phyloP scores from a whole-genome alignment of 2,113 vertebrate genomes.

The Dasyurus viverrinus region DNA sequence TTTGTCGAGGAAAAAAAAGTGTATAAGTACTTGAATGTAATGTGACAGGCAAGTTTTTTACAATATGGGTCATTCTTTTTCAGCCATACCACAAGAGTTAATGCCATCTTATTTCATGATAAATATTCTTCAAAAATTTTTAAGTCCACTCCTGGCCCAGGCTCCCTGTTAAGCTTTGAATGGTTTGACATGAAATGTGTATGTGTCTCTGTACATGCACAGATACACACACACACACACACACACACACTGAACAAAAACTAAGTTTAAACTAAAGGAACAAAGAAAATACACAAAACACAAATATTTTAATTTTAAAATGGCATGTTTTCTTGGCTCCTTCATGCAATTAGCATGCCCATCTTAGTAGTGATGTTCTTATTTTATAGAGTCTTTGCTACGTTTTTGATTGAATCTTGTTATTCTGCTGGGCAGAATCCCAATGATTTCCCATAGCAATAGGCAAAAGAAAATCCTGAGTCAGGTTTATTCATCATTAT shows the following conservation, averaged over 20 bases:
- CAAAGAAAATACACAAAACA: constrained; percentile 58
- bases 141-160: constrained; percentile 57
- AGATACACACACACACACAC: background rate
- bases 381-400: constrained; percentile 43
- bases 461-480: constrained; percentile 74
- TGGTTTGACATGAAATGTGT: constrained; percentile 49
- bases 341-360: constrained; percentile 62
- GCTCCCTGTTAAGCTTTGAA: constrained; percentile 49
- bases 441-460: constrained; percentile 44
- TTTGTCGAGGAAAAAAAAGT: constrained; percentile 34
- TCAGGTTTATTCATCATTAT: constrained; percentile 86
- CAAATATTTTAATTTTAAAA: constrained; percentile 67
- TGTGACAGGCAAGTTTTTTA: constrained; percentile 40
- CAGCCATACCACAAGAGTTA: constrained; percentile 38
- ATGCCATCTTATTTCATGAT: constrained; percentile 28
- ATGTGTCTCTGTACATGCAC: background rate
- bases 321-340: constrained; percentile 62
- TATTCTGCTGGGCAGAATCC: constrained; percentile 65
- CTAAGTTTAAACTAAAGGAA: constrained; percentile 57
- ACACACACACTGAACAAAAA: constrained; percentile 24
- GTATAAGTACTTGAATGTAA: constrained; percentile 48
- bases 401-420: constrained; percentile 60
- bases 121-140: constrained; percentile 47
- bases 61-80: constrained; percentile 45
- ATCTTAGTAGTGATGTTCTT: constrained; percentile 58